Evolutionary conservation across 2,888 invertebrate species (phyloP).

Genomic region (Anticlea derivata): DNA sequence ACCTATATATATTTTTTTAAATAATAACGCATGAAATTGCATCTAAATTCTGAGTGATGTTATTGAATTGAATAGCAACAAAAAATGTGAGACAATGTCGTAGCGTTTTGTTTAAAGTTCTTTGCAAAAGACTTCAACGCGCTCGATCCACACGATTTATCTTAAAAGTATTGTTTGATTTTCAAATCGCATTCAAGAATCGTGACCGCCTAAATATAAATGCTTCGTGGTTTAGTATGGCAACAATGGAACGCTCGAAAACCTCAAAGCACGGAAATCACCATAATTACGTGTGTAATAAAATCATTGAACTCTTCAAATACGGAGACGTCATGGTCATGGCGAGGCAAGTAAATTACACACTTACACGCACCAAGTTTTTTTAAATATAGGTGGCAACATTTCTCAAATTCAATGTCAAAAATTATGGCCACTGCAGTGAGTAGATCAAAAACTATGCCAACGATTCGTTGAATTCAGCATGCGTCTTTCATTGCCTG

Average conservation of each 20-base stretch:
- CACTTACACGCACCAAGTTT: slow-evolving; percentile 25
- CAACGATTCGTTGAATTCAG: slow-evolving; percentile 20
- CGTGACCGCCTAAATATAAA: slow-evolving; percentile 20
- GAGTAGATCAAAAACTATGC: slow-evolving; percentile 18
- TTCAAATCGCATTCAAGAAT: slow-evolving; percentile 26
- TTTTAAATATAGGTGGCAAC: not conserved
- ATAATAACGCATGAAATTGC: not conserved
- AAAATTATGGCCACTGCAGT: not conserved
- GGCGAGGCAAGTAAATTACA: slow-evolving; percentile 43
- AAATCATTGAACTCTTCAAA: slow-evolving; percentile 50
- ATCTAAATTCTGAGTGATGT: not conserved
- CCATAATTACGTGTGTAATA: slow-evolving; percentile 38
- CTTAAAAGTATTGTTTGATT: slow-evolving; percentile 22
- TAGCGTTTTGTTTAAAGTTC: not conserved
- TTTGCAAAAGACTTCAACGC: slow-evolving; percentile 37
- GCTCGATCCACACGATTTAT: slow-evolving; percentile 20
- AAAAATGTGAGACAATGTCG: not conserved
- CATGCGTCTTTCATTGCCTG: slow-evolving; percentile 18
- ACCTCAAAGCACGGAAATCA: slow-evolving; percentile 38
- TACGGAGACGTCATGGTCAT: slow-evolving; percentile 48
- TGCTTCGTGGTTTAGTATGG: slow-evolving; percentile 22
- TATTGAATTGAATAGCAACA: not conserved
- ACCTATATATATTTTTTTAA: no score
- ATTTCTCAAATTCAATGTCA: not conserved
- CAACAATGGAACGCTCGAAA: slow-evolving; percentile 40